Evolutionary conservation across 2,113 vertebrate species (phyloP).

Genomic region (Ceuthmochares aereus): DNA sequence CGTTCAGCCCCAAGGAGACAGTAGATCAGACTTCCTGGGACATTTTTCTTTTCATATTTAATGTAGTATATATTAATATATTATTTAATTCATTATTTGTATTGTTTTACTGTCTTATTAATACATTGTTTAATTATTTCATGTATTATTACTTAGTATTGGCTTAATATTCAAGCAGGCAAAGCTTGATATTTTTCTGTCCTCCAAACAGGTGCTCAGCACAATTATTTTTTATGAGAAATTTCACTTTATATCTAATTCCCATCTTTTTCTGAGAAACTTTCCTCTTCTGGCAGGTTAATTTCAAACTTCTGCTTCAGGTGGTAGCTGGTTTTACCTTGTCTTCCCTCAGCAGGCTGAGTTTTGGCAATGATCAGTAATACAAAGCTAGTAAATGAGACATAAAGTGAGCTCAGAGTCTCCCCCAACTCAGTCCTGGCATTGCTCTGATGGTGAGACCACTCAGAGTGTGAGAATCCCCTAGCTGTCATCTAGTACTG

Average conservation of each 20-base stretch:
- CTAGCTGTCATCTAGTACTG: not conserved
- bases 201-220: not conserved
- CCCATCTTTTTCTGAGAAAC: not conserved
- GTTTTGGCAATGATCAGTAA: not conserved
- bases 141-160: not conserved
- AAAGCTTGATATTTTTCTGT: not conserved
- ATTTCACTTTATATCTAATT: not conserved
- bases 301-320: not conserved
- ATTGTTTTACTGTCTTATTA: not conserved
- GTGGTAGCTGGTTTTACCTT: not conserved
- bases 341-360: not conserved
- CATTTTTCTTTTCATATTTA: not conserved
- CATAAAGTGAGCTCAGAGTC: not conserved
- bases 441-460: not conserved
- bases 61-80: not conserved
- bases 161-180: not conserved
- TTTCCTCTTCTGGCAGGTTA: not conserved
- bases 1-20: fast-evolving
- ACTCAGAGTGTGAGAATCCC: not conserved
- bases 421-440: not conserved
- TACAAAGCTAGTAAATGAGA: not conserved
- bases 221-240: not conserved
- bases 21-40: not conserved
- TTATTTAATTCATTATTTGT: not conserved
- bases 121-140: not conserved